phyloP scores from a whole-genome alignment of 2,797 vertebrate genomes.

The Cottoperca gobio region DNA sequence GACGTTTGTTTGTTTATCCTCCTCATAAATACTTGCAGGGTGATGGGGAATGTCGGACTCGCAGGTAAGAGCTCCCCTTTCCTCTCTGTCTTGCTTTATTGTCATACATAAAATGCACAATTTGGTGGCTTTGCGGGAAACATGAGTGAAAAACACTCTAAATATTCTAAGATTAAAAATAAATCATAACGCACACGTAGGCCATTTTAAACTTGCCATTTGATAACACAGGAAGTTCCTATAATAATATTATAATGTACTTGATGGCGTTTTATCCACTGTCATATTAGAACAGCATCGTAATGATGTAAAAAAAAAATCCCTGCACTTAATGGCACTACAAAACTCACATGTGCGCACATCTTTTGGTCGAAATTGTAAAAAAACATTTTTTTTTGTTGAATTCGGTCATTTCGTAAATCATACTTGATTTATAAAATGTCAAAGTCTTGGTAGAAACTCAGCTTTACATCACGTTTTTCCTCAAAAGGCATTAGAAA shows the following conservation, averaged over 20 bases:
- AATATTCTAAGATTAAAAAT: not conserved
- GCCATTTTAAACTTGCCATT: conserved; percentile 8
- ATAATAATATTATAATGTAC: not conserved
- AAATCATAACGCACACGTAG: not conserved
- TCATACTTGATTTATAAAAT: not conserved
- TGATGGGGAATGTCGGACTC: conserved; percentile 88
- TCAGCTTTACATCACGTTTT: conserved; percentile 3
- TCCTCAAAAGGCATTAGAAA: not conserved
- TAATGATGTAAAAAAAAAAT: too few relatives aligned
- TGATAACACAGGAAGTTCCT: not conserved
- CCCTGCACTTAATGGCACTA: too few relatives aligned
- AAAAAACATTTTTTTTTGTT: not conserved
- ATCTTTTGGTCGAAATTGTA: not conserved
- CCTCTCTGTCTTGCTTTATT: conserved; percentile 38
- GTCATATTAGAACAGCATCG: not conserved
- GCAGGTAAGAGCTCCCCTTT: conserved; percentile 88
- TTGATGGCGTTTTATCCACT: not conserved
- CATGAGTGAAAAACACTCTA: not conserved
- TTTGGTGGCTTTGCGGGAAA: conserved; percentile 27
- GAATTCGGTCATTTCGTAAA: not conserved
- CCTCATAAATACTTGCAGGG: conserved; percentile 86
- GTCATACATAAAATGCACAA: conserved; percentile 36
- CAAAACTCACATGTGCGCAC: not conserved
- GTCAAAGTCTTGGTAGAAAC: not conserved
- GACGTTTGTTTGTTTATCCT: conserved; percentile 89